Evolutionary conservation across 2,888 invertebrate species (phyloP).

Genomic region (Cataglyphis cursor): DNA sequence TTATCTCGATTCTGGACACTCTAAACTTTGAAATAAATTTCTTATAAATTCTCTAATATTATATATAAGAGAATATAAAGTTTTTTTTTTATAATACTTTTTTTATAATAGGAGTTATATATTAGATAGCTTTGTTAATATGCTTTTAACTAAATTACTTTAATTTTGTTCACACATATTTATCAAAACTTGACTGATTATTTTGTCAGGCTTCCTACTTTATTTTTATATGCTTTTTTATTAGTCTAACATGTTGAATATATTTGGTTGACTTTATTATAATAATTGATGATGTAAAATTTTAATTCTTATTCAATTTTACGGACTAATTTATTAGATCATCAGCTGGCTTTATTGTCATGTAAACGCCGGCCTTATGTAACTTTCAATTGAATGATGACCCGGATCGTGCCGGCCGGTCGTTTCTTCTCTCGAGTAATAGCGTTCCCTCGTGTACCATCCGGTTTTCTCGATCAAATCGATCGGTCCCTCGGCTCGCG

Average conservation of each 20-base stretch:
- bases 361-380: constrained; percentile 67
- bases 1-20: constrained; percentile 16
- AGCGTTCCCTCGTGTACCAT: constrained; percentile 62
- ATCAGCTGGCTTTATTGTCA: constrained; percentile 43
- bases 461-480: constrained; percentile 50
- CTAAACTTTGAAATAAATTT: background rate
- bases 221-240: background rate
- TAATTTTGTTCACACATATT: background rate
- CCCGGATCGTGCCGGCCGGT: constrained; percentile 62
- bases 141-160: background rate
- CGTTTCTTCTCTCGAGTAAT: constrained; percentile 66
- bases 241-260: background rate
- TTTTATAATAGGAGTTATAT: too few relatives aligned
- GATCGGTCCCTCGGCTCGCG: constrained; percentile 52
- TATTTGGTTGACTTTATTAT: background rate
- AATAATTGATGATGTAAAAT: background rate
- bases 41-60: background rate
- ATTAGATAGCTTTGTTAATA: background rate
- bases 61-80: background rate
- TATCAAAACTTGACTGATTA: background rate
- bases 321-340: constrained; percentile 65
- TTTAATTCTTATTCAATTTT: constrained; percentile 4
- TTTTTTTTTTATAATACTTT: background rate
- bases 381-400: constrained; percentile 74
- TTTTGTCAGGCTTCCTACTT: background rate